These are phyloP conservation scores for Volucella inflata DNA, from an alignment of 2,888 invertebrate species.

Conservation along the genomic window DNA sequence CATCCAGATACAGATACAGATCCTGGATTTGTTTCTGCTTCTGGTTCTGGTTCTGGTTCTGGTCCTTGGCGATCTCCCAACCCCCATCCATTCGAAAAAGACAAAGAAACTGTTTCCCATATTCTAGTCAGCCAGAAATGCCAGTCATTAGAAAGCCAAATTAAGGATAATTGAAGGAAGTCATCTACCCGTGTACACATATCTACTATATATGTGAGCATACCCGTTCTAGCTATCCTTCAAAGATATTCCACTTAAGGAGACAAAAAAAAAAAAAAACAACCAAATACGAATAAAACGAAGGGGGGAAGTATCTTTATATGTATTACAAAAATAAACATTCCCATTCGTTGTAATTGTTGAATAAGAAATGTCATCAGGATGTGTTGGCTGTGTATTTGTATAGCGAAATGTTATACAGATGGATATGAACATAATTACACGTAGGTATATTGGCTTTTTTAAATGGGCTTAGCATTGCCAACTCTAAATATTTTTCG, in stretches of 20 bases:
- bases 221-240: constrained; percentile 7
- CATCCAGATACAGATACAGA: neutral
- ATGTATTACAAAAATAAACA: constrained; percentile 11
- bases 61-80: neutral
- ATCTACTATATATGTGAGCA: constrained; percentile 1
- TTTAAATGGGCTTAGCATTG: no score
- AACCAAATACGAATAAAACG: neutral
- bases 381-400: constrained; percentile 19
- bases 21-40: no score
- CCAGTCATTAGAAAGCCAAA: constrained; percentile 61
- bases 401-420: neutral
- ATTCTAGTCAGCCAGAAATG: constrained; percentile 35
- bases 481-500: no score
- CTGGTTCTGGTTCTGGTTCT: no score
- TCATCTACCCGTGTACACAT: constrained; percentile 4
- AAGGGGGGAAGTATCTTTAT: no score
- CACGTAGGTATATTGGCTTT: no score
- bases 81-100: neutral
- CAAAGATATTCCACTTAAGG: constrained; percentile 4
- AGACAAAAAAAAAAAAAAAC: neutral
- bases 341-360: constrained; percentile 58
- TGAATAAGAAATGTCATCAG: constrained; percentile 53
- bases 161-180: constrained; percentile 63
- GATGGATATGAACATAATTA: no score
- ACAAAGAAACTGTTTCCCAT: neutral